Percentiles rank a stretch among this genome's conserved stretches.
phyloP scores from a whole-genome alignment of 2,888 invertebrate genomes.

The Habrosyne pyritoides region DNA sequence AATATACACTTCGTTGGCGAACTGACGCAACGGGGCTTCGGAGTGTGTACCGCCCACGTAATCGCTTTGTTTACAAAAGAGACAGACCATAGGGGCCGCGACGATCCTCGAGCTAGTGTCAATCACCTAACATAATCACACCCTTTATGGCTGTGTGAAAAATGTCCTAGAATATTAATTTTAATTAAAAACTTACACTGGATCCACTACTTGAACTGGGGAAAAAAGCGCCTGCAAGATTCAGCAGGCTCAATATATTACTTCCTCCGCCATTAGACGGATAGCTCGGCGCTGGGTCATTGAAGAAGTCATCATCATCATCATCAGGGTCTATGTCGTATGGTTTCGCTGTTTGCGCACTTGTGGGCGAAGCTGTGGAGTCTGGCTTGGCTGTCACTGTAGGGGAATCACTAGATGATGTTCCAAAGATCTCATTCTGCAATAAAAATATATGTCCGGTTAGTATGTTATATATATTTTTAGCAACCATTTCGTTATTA shows the following conservation, averaged over 20 bases:
- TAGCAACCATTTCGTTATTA: too few relatives aligned
- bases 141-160: too few relatives aligned
- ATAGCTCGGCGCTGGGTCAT: slow-evolving; percentile 32
- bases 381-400: slow-evolving; percentile 28
- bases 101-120: too few relatives aligned
- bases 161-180: too few relatives aligned
- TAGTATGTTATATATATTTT: too few relatives aligned
- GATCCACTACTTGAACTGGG: slow-evolving; percentile 53
- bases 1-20: too few relatives aligned
- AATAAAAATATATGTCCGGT: too few relatives aligned
- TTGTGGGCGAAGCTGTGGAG: not conserved
- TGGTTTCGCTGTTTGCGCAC: not conserved
- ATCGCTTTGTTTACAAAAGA: too few relatives aligned
- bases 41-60: too few relatives aligned
- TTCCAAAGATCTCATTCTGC: slow-evolving; percentile 10
- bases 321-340: slow-evolving; percentile 22
- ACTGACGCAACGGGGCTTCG: too few relatives aligned
- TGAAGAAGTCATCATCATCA: slow-evolving; percentile 52
- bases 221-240: slow-evolving; percentile 56
- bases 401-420: slow-evolving; percentile 11
- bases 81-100: too few relatives aligned
- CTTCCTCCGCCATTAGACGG: slow-evolving; percentile 55
- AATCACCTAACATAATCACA: too few relatives aligned
- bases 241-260: slow-evolving; percentile 63
- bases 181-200: slow-evolving; percentile 47